Base-by-base conservation (phyloP, 1,140 invertebrate genomes). In the Brachionus paranguensis region DNA sequence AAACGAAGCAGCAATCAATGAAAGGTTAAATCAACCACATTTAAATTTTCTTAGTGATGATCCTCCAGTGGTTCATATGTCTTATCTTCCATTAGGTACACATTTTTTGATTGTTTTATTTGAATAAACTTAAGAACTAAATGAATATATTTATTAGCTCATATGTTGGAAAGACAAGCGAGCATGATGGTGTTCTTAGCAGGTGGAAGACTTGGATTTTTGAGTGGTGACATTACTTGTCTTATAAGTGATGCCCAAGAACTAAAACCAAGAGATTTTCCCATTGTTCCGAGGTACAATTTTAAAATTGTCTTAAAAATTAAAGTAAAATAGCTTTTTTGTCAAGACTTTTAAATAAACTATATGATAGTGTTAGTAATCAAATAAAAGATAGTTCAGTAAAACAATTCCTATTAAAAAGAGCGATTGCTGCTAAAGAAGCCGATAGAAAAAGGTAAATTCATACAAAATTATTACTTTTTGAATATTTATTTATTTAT, bases 211-310 rank as follows among this genome's bases (percentile, higher is more conserved):
- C 94, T 99, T 12, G 97, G 96, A 17, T 99, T 97, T 91, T 99
- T 93, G 88, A 92, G 93, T 47, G 96, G 97, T 17, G 95, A 99
- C 89, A 95, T 99, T 68, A 93, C 93, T 86, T 91, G 92, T 85
- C 89, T 99, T 79, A 92, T 94, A 10, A 96, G 98, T 84, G 97
- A 99, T 87, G 93, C 99, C 91, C 93, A 93, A 88, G 93, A 93
- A 17, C 90, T 99, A n/a, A 93, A 93, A 88, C 97, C 97, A 0
- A 98, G 96, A 3, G 93, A 98, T 53, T 95, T 96, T 89, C 95
- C 96, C 33, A 94, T 95, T 14, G 96, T 99, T 78, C 97, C 97
- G 0, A 91, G 68, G 68, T 72, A 41, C 7, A 72, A 4, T 72
- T 37, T 37, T 0, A 37, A 7, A 37, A 37, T 37, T 37, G 33